Evolutionary conservation across 2,113 vertebrate genomes (phyloP).

Genomic region (Phrynosoma blainvillii): DNA sequence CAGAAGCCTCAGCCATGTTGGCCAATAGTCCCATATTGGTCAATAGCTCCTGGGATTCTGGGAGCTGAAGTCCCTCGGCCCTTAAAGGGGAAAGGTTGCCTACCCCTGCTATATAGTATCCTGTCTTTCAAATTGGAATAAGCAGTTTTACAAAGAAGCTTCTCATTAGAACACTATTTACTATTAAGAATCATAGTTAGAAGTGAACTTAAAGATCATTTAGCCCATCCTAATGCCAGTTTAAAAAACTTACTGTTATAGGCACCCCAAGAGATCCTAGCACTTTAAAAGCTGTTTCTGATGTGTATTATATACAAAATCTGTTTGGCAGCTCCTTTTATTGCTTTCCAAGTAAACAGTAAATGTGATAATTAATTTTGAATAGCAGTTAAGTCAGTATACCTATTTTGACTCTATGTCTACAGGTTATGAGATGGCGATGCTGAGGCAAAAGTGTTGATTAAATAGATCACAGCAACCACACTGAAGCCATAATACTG

Average conservation of each 20-base stretch:
- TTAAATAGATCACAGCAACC: conserved; percentile 22
- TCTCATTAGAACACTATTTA: background rate
- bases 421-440: conserved; percentile 30
- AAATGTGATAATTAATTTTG: conserved; percentile 43
- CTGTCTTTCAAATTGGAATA: background rate
- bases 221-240: background rate
- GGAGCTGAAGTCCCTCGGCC: too few relatives aligned
- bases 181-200: background rate
- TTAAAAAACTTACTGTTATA: background rate
- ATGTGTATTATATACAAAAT: background rate
- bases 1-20: too few relatives aligned
- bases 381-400: conserved; percentile 22
- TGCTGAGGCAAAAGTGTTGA: conserved; percentile 32
- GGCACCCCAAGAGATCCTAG: background rate
- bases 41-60: too few relatives aligned
- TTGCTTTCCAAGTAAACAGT: conserved; percentile 11
- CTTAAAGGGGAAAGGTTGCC: too few relatives aligned
- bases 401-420: conserved; percentile 31
- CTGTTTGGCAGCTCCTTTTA: conserved; percentile 11
- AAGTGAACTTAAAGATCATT: background rate
- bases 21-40: too few relatives aligned
- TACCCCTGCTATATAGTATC: background rate
- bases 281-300: background rate
- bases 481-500: background rate
- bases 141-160: background rate